phyloP scores from a whole-genome alignment of 2,797 vertebrate species.

The Enteromius mattozi region DNA sequence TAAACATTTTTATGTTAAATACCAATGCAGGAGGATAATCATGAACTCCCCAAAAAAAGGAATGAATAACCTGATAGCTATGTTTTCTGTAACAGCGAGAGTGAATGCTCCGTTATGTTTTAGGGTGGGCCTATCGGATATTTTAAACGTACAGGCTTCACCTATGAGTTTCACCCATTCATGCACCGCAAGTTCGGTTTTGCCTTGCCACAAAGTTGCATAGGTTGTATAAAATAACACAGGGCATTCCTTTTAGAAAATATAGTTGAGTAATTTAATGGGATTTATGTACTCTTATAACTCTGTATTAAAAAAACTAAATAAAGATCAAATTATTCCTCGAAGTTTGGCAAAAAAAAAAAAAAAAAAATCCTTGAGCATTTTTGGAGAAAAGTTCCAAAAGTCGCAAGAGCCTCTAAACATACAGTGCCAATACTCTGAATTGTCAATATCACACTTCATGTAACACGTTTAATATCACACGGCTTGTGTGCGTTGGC shows the following conservation, averaged over 20 bases:
- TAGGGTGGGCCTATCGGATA: constrained; percentile 11
- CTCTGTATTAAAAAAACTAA: constrained; percentile 10
- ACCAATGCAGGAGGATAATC: background rate
- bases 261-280: constrained; percentile 22
- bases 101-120: background rate
- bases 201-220: constrained; percentile 48
- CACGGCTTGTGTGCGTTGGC: background rate
- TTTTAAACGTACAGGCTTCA: constrained; percentile 8
- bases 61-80: constrained; percentile 14
- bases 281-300: constrained; percentile 28
- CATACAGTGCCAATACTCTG: constrained; percentile 36
- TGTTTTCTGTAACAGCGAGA: background rate
- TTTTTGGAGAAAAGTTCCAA: constrained; percentile 42
- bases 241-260: constrained; percentile 28
- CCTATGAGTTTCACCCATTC: background rate
- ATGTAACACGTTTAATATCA: no score
- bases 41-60: background rate
- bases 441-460: constrained; percentile 70
- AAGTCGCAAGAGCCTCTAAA: constrained; percentile 36
- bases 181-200: constrained; percentile 28
- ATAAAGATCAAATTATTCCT: constrained; percentile 13
- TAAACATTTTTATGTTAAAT: constrained; percentile 11
- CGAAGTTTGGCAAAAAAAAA: constrained; percentile 27
- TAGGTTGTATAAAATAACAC: constrained; percentile 51
- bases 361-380: constrained; percentile 38